Evolutionary conservation across 2,113 vertebrate species (phyloP).

Genomic region (Chroicocephalus ridibundus): DNA sequence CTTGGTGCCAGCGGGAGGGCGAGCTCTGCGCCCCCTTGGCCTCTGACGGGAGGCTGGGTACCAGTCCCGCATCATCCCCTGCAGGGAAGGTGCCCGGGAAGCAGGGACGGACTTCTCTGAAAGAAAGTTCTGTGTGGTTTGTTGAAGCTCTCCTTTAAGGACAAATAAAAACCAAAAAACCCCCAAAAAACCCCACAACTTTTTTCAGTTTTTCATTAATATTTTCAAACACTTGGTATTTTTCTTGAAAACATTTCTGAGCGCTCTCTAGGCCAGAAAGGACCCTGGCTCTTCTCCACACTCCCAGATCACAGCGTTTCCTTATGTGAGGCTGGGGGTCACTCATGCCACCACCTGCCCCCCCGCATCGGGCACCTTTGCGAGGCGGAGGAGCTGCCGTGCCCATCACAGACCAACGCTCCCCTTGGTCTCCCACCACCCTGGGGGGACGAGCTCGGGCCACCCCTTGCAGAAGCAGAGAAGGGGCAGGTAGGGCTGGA

Average conservation of each 20-base stretch:
- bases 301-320: not conserved
- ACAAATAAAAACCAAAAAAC: not conserved
- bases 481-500: not conserved
- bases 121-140: not conserved
- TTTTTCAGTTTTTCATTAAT: not conserved
- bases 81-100: not conserved
- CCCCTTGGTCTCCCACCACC: rapidly evolving
- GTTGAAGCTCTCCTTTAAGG: not conserved
- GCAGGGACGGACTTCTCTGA: not conserved
- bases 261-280: not conserved
- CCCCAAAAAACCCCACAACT: not conserved
- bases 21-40: not conserved
- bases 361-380: not conserved
- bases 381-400: not conserved
- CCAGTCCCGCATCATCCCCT: not conserved
- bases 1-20: rapidly evolving
- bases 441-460: rapidly evolving
- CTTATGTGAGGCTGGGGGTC: rapidly evolving
- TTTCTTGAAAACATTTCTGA: not conserved
- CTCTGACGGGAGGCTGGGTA: not conserved
- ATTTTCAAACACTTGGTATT: not conserved
- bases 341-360: not conserved
- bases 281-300: not conserved
- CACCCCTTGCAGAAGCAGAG: not conserved
- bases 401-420: rapidly evolving